Evolutionary conservation across 2,888 invertebrate species (phyloP).

Genomic region (Ceramica pisi): DNA sequence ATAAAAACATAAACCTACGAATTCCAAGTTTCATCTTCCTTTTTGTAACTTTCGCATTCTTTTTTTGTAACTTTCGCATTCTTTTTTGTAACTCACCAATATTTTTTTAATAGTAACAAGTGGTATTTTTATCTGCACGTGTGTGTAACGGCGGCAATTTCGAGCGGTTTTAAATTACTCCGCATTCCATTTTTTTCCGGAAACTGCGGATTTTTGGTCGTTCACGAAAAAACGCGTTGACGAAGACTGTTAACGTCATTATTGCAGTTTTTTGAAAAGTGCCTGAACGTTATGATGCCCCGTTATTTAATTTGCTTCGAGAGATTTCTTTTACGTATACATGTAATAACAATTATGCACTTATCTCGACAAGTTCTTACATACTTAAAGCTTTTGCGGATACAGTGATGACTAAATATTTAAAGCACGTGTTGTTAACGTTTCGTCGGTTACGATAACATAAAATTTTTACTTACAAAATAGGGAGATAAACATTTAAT

Average conservation of each 20-base stretch:
- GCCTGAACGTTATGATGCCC: neutral
- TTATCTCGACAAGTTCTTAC: neutral
- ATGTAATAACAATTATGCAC: neutral
- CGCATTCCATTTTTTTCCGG: constrained; percentile 85
- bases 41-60: constrained; percentile 70
- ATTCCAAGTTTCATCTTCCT: constrained; percentile 60
- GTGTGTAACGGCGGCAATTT: constrained; percentile 85
- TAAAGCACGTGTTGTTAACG: too few species aligned
- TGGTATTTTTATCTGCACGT: constrained; percentile 81
- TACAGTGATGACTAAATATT: too few species aligned
- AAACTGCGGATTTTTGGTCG: constrained; percentile 84
- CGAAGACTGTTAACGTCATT: constrained; percentile 70
- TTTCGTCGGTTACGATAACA: too few species aligned
- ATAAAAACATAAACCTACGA: constrained; percentile 60
- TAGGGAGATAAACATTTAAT: too few species aligned
- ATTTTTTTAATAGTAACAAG: constrained; percentile 74
- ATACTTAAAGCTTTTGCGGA: neutral
- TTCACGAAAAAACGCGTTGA: constrained; percentile 74
- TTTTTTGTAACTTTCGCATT: constrained; percentile 57
- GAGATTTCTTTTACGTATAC: neutral
- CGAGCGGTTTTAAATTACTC: constrained; percentile 87
- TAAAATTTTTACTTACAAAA: too few species aligned
- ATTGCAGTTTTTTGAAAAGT: constrained; percentile 31
- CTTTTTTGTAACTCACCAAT: constrained; percentile 53
- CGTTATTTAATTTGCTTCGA: constrained; percentile 5